Evolutionary conservation across 2,113 vertebrate genomes (phyloP).

Genomic region (Aplodontia rufa): DNA sequence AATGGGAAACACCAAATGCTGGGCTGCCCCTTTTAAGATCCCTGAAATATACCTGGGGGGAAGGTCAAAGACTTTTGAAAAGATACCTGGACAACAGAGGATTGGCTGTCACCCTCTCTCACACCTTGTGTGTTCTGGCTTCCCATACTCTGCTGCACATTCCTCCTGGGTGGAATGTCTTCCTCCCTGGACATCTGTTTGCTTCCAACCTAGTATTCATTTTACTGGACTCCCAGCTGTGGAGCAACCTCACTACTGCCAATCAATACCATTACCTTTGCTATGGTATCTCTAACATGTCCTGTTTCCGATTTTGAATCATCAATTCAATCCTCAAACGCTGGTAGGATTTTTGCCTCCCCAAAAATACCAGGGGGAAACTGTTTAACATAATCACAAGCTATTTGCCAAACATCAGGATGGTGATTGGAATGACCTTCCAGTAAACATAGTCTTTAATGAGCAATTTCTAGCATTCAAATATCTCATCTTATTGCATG

Average conservation of each 20-base stretch:
- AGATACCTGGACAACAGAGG: not conserved
- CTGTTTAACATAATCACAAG: not conserved
- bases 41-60: not conserved
- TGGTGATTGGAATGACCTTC: not conserved
- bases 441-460: not conserved
- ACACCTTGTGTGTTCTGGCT: not conserved
- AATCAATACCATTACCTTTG: not conserved
- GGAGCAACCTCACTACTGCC: not conserved
- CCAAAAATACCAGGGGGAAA: not conserved
- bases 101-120: not conserved
- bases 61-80: not conserved
- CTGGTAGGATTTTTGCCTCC: not conserved
- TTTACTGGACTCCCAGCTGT: not conserved
- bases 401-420: not conserved
- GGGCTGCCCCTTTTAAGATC: not conserved
- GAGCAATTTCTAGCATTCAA: constrained; percentile 2
- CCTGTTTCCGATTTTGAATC: not conserved
- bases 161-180: not conserved
- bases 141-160: not conserved
- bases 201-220: not conserved
- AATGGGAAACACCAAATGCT: not conserved
- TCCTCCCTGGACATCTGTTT: not conserved
- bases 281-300: not conserved
- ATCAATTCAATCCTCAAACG: not conserved
- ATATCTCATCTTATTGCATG: not conserved